Conservation (phyloP, 2,113 vertebrate genomes). For the Donacobius atricapilla region DNA sequence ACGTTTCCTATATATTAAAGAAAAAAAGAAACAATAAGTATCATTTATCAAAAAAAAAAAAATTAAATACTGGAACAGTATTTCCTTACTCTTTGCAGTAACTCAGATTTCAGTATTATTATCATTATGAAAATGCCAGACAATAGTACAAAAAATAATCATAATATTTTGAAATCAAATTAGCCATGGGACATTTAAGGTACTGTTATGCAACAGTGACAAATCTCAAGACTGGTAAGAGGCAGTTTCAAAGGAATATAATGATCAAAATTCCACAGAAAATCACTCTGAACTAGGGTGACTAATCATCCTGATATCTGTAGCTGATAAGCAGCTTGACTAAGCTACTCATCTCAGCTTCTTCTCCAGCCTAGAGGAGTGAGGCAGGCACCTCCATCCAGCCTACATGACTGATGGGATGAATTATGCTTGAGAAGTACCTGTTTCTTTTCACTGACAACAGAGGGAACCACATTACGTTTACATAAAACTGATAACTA, state of each 20-base stretch:
- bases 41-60: not conserved
- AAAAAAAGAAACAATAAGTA: slow-evolving; percentile 28
- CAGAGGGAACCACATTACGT: not conserved
- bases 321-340: not conserved
- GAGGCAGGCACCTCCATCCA: not conserved
- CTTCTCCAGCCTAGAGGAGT: not conserved
- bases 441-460: slow-evolving; percentile 23
- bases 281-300: not conserved
- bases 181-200: not conserved
- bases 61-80: not conserved
- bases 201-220: not conserved
- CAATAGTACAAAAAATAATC: not conserved
- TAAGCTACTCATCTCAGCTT: not conserved
- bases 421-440: not conserved
- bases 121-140: not conserved
- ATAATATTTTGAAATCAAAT: not conserved
- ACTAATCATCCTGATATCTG: not conserved
- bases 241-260: not conserved
- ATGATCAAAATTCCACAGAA: not conserved
- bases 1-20: slow-evolving; percentile 63
- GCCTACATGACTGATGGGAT: not conserved
- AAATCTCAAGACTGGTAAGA: not conserved
- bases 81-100: not conserved
- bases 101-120: not conserved
- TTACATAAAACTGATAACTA: not conserved